phyloP scores from a whole-genome alignment of 2,888 invertebrate species.

The Leptopterna dolabrata region DNA sequence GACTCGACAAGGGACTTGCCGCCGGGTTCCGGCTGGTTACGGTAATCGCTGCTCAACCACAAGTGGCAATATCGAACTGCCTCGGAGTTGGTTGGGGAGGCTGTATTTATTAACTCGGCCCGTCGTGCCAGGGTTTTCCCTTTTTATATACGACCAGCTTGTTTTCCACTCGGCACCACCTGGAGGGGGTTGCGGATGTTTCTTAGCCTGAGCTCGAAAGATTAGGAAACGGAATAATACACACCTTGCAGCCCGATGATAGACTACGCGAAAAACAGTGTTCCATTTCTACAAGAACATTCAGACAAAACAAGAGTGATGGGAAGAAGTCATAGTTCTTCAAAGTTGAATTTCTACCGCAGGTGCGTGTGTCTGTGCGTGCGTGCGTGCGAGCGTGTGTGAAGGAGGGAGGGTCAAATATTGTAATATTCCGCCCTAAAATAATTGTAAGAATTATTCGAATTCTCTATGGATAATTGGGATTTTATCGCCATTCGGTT shows the following conservation, averaged over 20 bases:
- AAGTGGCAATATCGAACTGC: conserved; percentile 22
- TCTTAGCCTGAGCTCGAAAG: neutral
- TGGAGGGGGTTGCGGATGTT: neutral
- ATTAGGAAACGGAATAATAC: neutral
- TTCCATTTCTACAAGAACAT: neutral
- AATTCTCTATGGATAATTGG: too few relatives aligned
- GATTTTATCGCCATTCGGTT: too few relatives aligned
- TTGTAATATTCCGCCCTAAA: too few relatives aligned
- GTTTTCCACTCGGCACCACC: conserved; percentile 11
- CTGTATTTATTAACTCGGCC: conserved; percentile 6
- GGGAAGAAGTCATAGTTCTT: too few relatives aligned
- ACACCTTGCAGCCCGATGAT: neutral
- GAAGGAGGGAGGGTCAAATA: too few relatives aligned
- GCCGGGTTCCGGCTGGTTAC: neutral
- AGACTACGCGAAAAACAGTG: neutral
- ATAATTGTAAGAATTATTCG: too few relatives aligned
- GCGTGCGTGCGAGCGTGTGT: too few relatives aligned
- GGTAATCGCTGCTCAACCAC: conserved; percentile 11
- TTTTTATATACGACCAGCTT: conserved; percentile 3
- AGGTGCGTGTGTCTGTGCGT: too few relatives aligned
- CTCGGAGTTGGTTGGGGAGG: neutral
- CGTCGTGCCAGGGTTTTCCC: neutral
- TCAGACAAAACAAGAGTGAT: too few relatives aligned
- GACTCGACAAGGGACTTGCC: neutral
- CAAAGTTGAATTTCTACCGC: too few relatives aligned